phyloP scores from a whole-genome alignment of 2,888 invertebrate species.

The Neoaliturus tenellus region DNA sequence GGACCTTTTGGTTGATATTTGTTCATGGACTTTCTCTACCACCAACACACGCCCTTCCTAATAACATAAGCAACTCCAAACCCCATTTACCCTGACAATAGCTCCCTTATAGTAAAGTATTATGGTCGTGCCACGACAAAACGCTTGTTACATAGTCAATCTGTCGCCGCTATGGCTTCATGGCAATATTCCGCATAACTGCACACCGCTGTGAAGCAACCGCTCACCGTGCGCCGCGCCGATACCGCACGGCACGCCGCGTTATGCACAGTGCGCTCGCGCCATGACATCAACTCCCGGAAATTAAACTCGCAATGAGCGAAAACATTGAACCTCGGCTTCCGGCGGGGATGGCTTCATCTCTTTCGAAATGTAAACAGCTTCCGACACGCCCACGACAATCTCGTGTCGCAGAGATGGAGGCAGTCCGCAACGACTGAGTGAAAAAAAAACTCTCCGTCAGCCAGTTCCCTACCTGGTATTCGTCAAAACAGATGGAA shows the following conservation, averaged over 20 bases:
- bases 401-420: too few relatives aligned
- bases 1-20: too few relatives aligned
- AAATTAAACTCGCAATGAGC: not conserved
- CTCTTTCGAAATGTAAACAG: not conserved
- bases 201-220: not conserved
- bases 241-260: not conserved
- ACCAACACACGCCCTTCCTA: too few relatives aligned
- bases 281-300: slow-evolving; percentile 35
- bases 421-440: too few relatives aligned
- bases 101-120: not conserved
- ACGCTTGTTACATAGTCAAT: not conserved
- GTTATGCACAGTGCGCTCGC: not conserved
- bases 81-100: not conserved
- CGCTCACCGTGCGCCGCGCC: not conserved
- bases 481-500: too few relatives aligned
- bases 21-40: too few relatives aligned
- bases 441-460: too few relatives aligned
- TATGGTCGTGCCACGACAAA: not conserved
- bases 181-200: slow-evolving; percentile 30
- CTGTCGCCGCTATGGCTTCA: not conserved
- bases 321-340: not conserved
- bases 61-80: not conserved
- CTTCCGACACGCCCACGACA: not conserved
- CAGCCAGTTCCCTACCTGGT: too few relatives aligned
- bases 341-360: not conserved